A percentile compares a stretch with the other conserved stretches of the same genome.
These are phyloP conservation scores for Entomobrya proxima DNA, from an alignment of 2,888 invertebrate species.

Conservation along the genomic window DNA sequence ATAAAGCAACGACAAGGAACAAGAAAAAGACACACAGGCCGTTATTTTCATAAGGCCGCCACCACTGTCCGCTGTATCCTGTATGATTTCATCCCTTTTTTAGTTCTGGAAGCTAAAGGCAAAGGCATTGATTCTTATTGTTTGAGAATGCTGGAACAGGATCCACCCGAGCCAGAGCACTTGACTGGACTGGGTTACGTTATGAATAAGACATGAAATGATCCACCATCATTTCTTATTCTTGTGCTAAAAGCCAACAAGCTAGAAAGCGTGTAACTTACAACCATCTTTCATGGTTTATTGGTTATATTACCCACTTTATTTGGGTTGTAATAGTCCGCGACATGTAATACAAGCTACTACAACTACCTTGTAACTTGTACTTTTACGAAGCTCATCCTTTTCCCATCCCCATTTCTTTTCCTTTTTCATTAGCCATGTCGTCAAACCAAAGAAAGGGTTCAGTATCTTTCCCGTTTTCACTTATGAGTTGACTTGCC, in stretches of 20 bases:
- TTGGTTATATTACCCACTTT: constrained; percentile 45
- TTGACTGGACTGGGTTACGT: constrained; percentile 11
- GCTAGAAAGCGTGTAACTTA: background rate
- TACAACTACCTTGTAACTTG: background rate
- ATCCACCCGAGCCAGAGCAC: background rate
- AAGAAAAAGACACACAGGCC: too few species aligned
- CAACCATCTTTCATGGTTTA: constrained; percentile 55
- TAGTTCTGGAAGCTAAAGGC: too few species aligned
- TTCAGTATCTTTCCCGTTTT: constrained; percentile 39
- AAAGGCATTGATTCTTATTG: constrained; percentile 29
- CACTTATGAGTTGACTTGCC: constrained; percentile 59
- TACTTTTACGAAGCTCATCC: background rate
- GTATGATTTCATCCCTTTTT: too few species aligned
- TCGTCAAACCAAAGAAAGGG: constrained; percentile 6
- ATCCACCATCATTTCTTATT: constrained; percentile 33
- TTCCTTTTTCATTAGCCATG: constrained; percentile 60
- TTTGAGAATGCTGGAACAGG: background rate
- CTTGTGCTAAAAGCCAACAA: background rate
- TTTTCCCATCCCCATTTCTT: background rate
- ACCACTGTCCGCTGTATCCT: too few species aligned
- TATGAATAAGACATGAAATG: constrained; percentile 66
- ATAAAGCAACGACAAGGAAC: constrained; percentile 20
- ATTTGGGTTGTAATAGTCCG: constrained; percentile 6
- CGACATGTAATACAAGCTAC: background rate
- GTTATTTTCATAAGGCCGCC: too few species aligned